Evolutionary conservation across 1,140 invertebrate species (phyloP), one percentile per base, ranked within the genome.

Genomic region (Hyles euphorbiae): DNA sequence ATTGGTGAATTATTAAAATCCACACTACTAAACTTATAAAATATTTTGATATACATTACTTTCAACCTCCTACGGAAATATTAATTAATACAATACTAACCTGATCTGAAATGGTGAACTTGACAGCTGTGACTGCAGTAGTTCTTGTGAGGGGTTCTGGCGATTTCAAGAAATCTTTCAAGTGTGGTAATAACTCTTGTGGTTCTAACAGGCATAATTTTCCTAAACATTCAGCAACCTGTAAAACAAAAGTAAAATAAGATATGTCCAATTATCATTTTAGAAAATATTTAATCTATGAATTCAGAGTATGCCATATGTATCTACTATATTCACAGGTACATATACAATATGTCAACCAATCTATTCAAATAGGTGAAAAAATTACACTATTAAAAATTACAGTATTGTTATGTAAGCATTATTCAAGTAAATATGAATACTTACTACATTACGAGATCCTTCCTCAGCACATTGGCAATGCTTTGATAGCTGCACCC

Each of bases 31-130:
- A n/a, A n/a, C n/a, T n/a, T n/a, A n/a, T n/a, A 22, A 22, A 22
- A 22, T 22, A 22, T 22, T 22, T 22, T 22, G 22, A 22, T 22
- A 2, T 22, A 22, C 22, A 22, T 22, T 22, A 22, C 22, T 22
- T 22, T 22, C 22, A 0, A 22, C 22, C 22, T 22, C 22, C 22
- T 22, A 22, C 2, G 2, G 22, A 22, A 22, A 22, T 22, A 22
- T 22, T 22, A 22, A 22, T 22, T 22, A 22, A 22, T 22, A 22
- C 22, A 0, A 22, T 7, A 47, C 62, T 69, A 76, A 94, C 93
- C 90, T 96, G 97, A 91, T 99, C 98, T 6, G 96, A 97, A 75
- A 99, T 99, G 6, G 98, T 98, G 76, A 99, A 99, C 85, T 99
- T 99, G 55, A 99, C 95, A 46, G 98, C 98, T 10, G 98, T 99